Conservation (phyloP, 2,797 vertebrate genomes). For the Poeciliopsis presidionis region DNA sequence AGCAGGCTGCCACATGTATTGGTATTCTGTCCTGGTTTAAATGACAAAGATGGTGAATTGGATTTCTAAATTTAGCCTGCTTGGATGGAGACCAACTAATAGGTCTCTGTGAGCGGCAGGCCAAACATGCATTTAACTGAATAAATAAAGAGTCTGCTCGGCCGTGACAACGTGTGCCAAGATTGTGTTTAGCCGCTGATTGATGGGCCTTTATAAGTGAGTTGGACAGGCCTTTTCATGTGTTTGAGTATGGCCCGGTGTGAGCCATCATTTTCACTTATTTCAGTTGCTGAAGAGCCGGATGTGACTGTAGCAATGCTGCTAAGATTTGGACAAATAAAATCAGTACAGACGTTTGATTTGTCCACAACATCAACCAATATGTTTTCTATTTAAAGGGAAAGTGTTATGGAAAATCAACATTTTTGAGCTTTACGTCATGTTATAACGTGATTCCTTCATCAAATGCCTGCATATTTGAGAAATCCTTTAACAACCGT, state of each 20-base stretch:
- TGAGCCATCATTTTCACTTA: background rate
- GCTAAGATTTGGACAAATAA: background rate
- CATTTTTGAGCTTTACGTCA: no score
- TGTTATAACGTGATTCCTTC: no score
- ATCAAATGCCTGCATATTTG: no score
- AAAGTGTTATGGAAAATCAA: no score
- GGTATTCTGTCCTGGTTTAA: conserved; percentile 59
- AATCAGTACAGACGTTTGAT: background rate
- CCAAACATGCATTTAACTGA: conserved; percentile 33
- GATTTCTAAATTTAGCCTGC: conserved; percentile 61
- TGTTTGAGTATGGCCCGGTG: conserved; percentile 16
- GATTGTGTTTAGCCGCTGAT: conserved; percentile 28
- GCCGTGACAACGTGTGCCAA: conserved; percentile 33
- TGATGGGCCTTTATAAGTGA: conserved; percentile 51
- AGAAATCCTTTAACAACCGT: no score
- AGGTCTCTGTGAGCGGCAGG: conserved; percentile 22
- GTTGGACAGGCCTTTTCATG: conserved; percentile 37
- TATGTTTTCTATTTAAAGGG: no score
- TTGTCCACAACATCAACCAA: background rate
- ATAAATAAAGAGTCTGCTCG: conserved; percentile 13
- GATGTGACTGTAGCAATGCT: background rate
- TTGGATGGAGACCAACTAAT: conserved; percentile 42
- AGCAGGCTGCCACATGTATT: conserved; percentile 39
- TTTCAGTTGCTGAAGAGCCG: background rate
- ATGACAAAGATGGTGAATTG: conserved; percentile 55